Base-by-base conservation (phyloP, 2,888 invertebrate species). In the Pollenia angustigena region DNA sequence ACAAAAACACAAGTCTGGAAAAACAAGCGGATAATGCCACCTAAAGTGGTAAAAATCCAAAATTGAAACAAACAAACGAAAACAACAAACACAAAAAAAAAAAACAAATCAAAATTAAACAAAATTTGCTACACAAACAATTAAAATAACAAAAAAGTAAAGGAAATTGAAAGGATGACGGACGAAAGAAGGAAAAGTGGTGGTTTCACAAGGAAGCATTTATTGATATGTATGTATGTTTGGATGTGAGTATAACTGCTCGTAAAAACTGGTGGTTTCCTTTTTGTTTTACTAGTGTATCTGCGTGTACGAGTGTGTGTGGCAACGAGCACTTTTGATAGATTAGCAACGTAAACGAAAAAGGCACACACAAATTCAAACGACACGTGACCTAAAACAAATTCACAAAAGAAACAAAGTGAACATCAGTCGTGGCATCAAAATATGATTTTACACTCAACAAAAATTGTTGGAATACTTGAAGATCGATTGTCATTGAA, bases 291-390 rank as follows among this genome's bases (percentile, higher is more conserved):
- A 11, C 12, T 71, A 14, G 56, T 44, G 66, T 46, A 44, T 48
- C 8, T 50, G 40, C 1, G 14, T 50, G 58, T 50, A 44, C 64
- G 58, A 12, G 50, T 44, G 16, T n/a, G 23, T 52, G 42, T 64
- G 54, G 71, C 80, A 83, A 66, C 50, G 74, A 82, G 79, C 86
- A 87, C 74, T 87, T 88, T 88, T 92, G 92, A 92, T 92, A 91
- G 92, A 92, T 92, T 92, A 91, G 92, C 90, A 91, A 89, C 88
- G 88, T 89, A 90, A 91, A 90, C 91, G 91, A 92, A 90, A 89
- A 89, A 90, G 91, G 87, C 88, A 88, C 83, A 86, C 76, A 87
- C 78, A 88, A 76, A 60, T 82, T 78, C 84, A 74, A 81, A 85
- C 80, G 90, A 80, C 90, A 90, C 89, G 89, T 89, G 89, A 88